Base-by-base conservation (phyloP, 2,888 invertebrate genomes). In the Stramonita haemastoma region DNA sequence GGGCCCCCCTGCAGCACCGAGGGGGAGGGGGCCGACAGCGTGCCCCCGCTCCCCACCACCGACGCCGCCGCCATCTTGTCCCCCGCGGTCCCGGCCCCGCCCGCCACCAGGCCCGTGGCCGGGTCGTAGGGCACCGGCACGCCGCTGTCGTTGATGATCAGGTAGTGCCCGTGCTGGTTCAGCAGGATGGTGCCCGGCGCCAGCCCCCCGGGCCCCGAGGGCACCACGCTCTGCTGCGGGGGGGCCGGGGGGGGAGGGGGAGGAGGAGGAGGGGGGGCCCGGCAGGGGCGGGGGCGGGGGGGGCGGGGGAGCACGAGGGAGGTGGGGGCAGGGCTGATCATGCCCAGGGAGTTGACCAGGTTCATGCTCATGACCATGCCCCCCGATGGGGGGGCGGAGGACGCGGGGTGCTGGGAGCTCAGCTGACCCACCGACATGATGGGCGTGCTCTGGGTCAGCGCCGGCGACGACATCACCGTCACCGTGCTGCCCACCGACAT, bases 101-200 rank as follows among this genome's bases (percentile, higher is more conserved):
- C 46, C 0, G 29, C 46, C 19, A n/a, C 19, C n/a, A n/a, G 57
- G 57, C 29, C 85, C 89, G 85, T 81, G 73, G 89, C 70, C 32
- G 87, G 84, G 77, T 73, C 85, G 34, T 87, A 73, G 57, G 86
- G 60, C 6, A 92, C 86, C 19, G 94, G 94, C 29, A 94, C 91
- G 15, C 94, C 94, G 89, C 93, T 94, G 84, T 94, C 94, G 90
- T 94, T 94, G 34, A 94, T 91, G 88, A 94, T 92, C 91, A 94
- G 93, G 0, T 94, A 92, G 87, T 94, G 94, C 89, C 93, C 94
- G 87, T 93, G 93, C 85, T 92, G 93, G 83, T 91, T 90, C 26
- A 91, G 89, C 8, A 92, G 77, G 17, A 90, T 89, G 83, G 89
- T 90, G 29, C 89, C 86, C 19, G 91, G 85, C 8, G 90, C 90